Conservation (phyloP, 2,113 vertebrate genomes). For the Thalassoma bifasciatum region DNA sequence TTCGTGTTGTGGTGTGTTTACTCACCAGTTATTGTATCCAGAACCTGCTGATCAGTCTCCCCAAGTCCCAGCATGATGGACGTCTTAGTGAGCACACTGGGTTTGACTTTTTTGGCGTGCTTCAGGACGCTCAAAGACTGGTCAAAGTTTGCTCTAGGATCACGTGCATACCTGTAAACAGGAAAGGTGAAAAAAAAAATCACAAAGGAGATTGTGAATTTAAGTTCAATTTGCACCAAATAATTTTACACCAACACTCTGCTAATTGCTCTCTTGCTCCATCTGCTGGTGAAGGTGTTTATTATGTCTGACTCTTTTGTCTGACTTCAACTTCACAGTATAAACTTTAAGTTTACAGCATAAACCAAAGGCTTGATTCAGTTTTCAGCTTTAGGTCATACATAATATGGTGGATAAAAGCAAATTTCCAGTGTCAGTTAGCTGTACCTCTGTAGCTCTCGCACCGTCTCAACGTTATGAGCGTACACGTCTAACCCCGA, state of each 20-base stretch:
- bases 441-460: conserved; percentile 92
- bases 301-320: neutral
- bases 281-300: conserved; percentile 57
- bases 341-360: too few species aligned
- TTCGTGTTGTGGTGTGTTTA: neutral
- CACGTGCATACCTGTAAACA: conserved; percentile 88
- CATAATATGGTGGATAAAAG: neutral
- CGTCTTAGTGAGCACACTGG: conserved; percentile 90
- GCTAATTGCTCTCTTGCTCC: conserved; percentile 18
- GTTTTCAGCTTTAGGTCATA: too few species aligned
- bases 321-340: too few species aligned
- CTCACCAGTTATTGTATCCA: conserved; percentile 87
- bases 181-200: neutral
- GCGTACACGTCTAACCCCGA: conserved; percentile 97
- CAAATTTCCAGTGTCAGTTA: neutral
- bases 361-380: too few species aligned
- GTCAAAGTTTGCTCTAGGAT: conserved; percentile 92
- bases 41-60: conserved; percentile 90
- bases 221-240: too few species aligned
- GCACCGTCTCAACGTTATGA: conserved; percentile 96
- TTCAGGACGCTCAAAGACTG: conserved; percentile 91
- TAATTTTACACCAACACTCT: too few species aligned
- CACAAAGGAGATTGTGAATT: neutral
- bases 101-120: conserved; percentile 88
- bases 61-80: conserved; percentile 97